These are phyloP conservation scores for Philaethria dido DNA, from an alignment of 2,888 invertebrate species.

Conservation along the genomic window DNA sequence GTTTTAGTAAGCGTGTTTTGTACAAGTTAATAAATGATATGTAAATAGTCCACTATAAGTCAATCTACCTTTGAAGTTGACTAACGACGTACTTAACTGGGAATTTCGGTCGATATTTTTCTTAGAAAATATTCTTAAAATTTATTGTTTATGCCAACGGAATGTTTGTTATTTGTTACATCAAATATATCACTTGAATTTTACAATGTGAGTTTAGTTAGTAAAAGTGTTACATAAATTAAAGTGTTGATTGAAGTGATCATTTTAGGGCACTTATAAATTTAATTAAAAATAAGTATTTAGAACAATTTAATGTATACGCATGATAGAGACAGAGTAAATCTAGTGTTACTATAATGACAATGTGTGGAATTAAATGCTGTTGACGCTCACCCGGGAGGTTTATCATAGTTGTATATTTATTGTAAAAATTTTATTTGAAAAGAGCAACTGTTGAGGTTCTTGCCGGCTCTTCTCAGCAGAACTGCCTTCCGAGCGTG, in stretches of 20 bases:
- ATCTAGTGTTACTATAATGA: too few species aligned
- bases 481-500: too few species aligned
- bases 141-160: constrained; percentile 9
- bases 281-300: too few species aligned
- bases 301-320: too few species aligned
- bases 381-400: too few species aligned
- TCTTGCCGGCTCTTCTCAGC: too few species aligned
- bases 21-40: constrained; percentile 17
- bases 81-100: constrained; percentile 14
- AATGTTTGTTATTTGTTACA: background rate
- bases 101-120: constrained; percentile 19
- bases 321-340: too few species aligned
- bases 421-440: too few species aligned
- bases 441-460: too few species aligned
- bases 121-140: constrained; percentile 15
- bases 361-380: too few species aligned
- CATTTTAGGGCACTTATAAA: too few species aligned
- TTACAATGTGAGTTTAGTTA: background rate
- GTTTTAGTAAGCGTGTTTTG: background rate
- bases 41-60: constrained; percentile 22
- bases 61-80: constrained; percentile 23
- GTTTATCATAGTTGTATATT: too few species aligned
- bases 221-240: background rate
- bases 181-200: background rate
- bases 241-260: background rate